These are phyloP conservation scores for Rattus rattus DNA, from an alignment of 2,113 vertebrate species.

Conservation along the genomic window DNA sequence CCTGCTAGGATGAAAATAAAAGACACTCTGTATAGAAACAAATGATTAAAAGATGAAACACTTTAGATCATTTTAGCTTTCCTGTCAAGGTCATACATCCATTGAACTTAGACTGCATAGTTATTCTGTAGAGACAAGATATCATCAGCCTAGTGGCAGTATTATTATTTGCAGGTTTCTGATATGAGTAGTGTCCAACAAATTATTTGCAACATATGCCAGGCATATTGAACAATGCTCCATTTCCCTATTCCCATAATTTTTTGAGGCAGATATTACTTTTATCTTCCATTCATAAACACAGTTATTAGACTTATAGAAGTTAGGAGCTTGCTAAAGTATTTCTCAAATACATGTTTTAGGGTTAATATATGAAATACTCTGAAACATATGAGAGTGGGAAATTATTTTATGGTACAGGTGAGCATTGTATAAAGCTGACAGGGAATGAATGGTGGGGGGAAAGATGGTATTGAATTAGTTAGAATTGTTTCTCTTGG, in stretches of 20 bases:
- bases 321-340: constrained; percentile 32
- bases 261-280: not conserved
- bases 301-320: not conserved
- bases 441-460: not conserved
- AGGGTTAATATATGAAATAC: not conserved
- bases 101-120: not conserved
- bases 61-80: not conserved
- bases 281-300: not conserved
- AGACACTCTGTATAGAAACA: not conserved
- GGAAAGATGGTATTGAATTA: not conserved
- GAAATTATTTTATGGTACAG: not conserved
- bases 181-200: constrained; percentile 9
- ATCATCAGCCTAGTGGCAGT: not conserved
- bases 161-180: not conserved
- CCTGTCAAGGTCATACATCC: not conserved
- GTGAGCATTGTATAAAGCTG: not conserved
- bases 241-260: not conserved
- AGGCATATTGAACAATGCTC: not conserved
- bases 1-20: not conserved
- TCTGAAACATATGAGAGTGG: not conserved
- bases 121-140: not conserved
- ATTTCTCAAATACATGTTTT: not conserved
- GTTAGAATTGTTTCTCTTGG: constrained; percentile 30
- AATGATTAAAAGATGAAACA: constrained; percentile 9
- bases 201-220: not conserved